A percentile compares a stretch with the other conserved stretches of the same genome.
Conservation (phyloP, 2,888 invertebrate species). For the Tipula vernalis region DNA sequence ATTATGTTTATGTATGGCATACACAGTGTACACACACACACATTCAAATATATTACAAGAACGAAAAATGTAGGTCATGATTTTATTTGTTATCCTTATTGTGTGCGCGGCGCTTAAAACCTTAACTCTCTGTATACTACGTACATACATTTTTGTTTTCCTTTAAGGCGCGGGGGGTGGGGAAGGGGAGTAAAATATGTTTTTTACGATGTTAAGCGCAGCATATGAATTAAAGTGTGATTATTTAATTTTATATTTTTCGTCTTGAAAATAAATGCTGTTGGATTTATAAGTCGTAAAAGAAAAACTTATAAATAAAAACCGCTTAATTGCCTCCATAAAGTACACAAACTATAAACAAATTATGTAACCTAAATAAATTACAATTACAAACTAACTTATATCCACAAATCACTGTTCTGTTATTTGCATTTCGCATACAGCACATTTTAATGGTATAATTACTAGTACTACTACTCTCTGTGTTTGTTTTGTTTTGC, state of each 20-base stretch:
- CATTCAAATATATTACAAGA: not conserved
- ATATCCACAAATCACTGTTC: not conserved
- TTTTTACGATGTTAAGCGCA: not conserved
- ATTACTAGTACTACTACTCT: not conserved
- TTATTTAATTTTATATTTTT: not conserved
- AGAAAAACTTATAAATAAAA: not conserved
- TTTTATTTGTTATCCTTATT: not conserved
- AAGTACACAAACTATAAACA: not conserved
- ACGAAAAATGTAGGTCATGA: not conserved
- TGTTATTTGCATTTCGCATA: not conserved
- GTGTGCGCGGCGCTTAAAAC: not conserved
- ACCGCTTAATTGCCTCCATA: not conserved
- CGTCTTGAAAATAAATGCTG: not conserved
- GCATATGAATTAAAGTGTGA: slow-evolving; percentile 4
- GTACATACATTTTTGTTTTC: not conserved
- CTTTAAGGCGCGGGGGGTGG: not conserved
- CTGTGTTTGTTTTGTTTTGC: not conserved
- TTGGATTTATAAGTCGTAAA: not conserved
- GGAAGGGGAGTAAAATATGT: not conserved
- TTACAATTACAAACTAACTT: not conserved
- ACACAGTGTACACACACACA: not conserved
- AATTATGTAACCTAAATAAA: not conserved
- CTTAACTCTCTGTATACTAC: not conserved
- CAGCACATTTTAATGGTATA: not conserved
- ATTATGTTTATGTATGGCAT: not conserved